Conservation (phyloP, 2,888 invertebrate species). For the Arrhopalites spinosus region DNA sequence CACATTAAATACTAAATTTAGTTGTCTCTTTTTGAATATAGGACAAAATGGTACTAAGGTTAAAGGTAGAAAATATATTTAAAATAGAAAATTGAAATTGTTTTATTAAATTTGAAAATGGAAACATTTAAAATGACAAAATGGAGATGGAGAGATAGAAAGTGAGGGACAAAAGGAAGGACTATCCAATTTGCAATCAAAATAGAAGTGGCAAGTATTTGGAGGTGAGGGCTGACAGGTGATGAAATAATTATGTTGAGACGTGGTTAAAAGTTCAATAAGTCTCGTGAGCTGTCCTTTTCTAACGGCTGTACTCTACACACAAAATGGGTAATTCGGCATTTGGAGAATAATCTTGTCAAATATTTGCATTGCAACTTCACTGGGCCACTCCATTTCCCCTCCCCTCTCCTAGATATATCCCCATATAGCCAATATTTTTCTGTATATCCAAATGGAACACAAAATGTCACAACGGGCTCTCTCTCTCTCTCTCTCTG, state of each 20-base stretch:
- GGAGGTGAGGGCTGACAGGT: conserved; percentile 11
- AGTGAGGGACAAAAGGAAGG: not conserved
- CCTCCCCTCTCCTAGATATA: too few species aligned
- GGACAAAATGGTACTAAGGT: not conserved
- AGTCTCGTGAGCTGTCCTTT: not conserved
- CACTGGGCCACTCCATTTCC: not conserved
- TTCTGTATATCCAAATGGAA: not conserved
- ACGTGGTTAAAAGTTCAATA: not conserved
- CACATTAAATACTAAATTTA: too few species aligned
- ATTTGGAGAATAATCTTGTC: not conserved
- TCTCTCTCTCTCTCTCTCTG: not conserved
- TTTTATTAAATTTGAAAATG: too few species aligned
- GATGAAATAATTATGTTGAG: conserved; percentile 20
- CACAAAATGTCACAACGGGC: not conserved
- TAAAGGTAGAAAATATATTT: not conserved
- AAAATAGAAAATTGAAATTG: not conserved
- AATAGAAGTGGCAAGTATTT: not conserved
- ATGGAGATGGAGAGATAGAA: too few species aligned
- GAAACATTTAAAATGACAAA: too few species aligned
- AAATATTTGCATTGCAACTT: conserved; percentile 21
- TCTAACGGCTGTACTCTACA: not conserved
- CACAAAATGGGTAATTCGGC: not conserved
- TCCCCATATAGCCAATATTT: too few species aligned
- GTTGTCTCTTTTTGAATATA: too few species aligned
- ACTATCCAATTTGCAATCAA: conserved; percentile 18